Percentiles rank a stretch among this genome's conserved stretches.
Evolutionary conservation across 1,140 invertebrate species (phyloP).

Genomic region (Camponotus vicinus): DNA sequence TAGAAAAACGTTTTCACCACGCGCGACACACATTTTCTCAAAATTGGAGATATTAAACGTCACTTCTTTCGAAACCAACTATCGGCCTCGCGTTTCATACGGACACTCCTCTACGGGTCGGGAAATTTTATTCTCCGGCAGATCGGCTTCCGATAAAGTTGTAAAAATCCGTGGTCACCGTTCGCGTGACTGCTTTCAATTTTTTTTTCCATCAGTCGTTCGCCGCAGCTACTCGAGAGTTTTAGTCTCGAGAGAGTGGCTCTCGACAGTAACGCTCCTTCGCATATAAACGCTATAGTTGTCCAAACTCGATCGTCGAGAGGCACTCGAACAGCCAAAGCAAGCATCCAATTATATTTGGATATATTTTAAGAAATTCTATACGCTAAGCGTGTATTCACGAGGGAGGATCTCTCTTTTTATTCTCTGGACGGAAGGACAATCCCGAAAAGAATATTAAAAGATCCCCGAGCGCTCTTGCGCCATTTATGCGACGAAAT

Average conservation of each 20-base stretch:
- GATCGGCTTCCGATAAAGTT: conserved; percentile 22
- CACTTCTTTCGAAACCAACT: background rate
- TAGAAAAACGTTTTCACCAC: background rate
- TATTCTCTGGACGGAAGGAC: background rate
- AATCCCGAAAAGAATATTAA: background rate
- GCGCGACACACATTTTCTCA: conserved; percentile 13
- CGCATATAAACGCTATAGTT: background rate
- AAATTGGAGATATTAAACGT: conserved; percentile 35
- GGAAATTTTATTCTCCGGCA: conserved; percentile 22
- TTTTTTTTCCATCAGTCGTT: conserved; percentile 17
- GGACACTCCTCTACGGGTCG: background rate
- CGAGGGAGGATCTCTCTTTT: no score
- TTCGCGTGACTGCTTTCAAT: conserved; percentile 36
- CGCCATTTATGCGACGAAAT: conserved; percentile 10
- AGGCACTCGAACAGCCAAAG: background rate
- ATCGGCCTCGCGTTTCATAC: background rate
- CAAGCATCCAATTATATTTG: conserved; percentile 3
- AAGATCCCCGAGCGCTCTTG: conserved; percentile 23
- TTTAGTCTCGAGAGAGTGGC: background rate
- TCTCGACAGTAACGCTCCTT: background rate
- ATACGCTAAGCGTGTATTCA: background rate
- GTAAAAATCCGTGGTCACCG: conserved; percentile 33
- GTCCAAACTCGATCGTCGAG: background rate
- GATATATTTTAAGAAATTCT: background rate
- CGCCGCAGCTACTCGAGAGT: background rate